Base-by-base conservation (phyloP, 2,113 vertebrate species). In the Oncorhynchus clarkii region DNA sequence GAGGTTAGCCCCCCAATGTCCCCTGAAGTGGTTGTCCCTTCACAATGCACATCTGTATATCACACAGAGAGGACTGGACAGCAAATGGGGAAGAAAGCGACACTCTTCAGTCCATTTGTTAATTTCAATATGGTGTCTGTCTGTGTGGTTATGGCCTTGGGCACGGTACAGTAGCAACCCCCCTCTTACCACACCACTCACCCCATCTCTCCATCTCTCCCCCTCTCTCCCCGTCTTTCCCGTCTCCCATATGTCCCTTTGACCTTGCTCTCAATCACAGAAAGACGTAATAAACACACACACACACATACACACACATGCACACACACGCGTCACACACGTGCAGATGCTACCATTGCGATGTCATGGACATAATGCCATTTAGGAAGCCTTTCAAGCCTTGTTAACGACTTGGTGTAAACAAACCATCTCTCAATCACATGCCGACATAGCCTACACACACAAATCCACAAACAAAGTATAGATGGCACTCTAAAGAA, bases 101-200 rank as follows among this genome's bases (percentile, higher is more conserved):
- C 89, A 84, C 86, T 87, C 78, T 86, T 87, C 88, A 89, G 91
- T 91, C 90, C 92, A 92, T 92, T 92, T 92, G 89, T 88, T 93
- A 90, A 93, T 93, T 93, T 93, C 93, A 93, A 91, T 92, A 93
- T 90, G 89, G 89, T 92, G 87, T 87, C 89, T 82, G 85, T 49
- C 89, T 92, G 92, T 81, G 82, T 80, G 84, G 80, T 84, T 88
- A 87, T 88, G 91, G 93, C 91, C 90, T 91, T 92, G 91, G 92
- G 91, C 93, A 29, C 16, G 73, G n/a, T 49, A 62, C 51, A 3
- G 51, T 45, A 82, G 74, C 72, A 69, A 81, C 45, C 59, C 62
- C 34, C 72, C 18, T 16, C 16, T 51, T 24, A 24, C 24, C 24
- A 54, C 45, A 51, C 45, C 70, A 27, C 70, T 71, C 70, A 18